A percentile compares a stretch with the other conserved stretches of the same genome.
These are phyloP conservation scores for Eira barbara DNA, from an alignment of 2,113 vertebrate genomes.

Conservation along the genomic window DNA sequence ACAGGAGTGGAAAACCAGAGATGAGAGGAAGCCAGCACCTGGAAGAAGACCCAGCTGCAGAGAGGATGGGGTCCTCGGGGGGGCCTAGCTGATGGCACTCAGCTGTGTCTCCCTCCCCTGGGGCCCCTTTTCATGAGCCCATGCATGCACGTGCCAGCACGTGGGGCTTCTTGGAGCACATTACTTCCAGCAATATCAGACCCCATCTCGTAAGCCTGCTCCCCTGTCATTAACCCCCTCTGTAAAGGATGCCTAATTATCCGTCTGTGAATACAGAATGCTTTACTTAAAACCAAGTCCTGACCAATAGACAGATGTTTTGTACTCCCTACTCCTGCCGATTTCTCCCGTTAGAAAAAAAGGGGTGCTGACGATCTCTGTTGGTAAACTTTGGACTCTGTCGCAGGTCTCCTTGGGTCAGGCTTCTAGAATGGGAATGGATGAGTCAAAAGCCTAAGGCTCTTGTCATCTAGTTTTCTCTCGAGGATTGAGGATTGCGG, in stretches of 20 bases:
- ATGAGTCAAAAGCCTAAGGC: background rate
- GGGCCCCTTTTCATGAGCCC: background rate
- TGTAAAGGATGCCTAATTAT: background rate
- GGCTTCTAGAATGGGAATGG: background rate
- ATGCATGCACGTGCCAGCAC: background rate
- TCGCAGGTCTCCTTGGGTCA: background rate
- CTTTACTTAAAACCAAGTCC: background rate
- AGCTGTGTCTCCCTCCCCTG: background rate
- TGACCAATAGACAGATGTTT: background rate
- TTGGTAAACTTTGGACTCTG: background rate
- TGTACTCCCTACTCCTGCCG: background rate
- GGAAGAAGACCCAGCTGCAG: background rate
- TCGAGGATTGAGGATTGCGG: background rate
- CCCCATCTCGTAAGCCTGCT: background rate
- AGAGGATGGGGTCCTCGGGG: background rate
- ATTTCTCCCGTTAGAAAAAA: background rate
- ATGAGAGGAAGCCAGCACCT: background rate
- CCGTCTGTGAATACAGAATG: background rate
- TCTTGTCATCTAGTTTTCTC: background rate
- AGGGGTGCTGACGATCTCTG: background rate
- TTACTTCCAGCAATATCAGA: background rate
- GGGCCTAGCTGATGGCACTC: background rate
- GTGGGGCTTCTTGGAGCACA: background rate
- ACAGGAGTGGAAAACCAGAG: background rate
- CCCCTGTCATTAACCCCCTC: background rate